A percentile compares a stretch with the other conserved stretches of the same genome.
These are phyloP conservation scores for Scaptomyza reducta DNA, from an alignment of 2,888 invertebrate species.

Conservation along the genomic window DNA sequence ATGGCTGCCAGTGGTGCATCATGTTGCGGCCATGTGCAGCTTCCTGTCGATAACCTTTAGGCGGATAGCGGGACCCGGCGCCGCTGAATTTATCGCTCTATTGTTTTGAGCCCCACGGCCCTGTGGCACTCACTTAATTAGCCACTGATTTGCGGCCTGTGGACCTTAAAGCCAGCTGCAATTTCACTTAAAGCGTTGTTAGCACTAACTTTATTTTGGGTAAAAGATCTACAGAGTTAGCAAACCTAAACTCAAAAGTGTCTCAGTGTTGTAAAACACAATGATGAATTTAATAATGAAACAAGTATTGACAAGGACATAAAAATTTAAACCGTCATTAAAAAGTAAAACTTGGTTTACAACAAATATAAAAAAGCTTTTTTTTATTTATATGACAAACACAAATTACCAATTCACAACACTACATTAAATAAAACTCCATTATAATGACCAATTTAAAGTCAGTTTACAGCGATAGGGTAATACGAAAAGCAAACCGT, in stretches of 20 bases:
- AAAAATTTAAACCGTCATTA: too few relatives aligned
- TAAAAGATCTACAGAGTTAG: background rate
- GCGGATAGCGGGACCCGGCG: conserved; percentile 40
- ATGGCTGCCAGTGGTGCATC: conserved; percentile 33
- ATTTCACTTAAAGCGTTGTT: background rate
- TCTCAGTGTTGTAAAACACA: too few relatives aligned
- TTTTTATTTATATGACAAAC: background rate
- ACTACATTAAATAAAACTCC: background rate
- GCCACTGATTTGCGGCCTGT: conserved; percentile 10
- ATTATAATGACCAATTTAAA: background rate
- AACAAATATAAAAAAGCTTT: too few relatives aligned
- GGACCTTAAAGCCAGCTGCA: conserved; percentile 1
- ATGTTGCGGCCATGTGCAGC: conserved; percentile 66
- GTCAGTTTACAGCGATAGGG: background rate
- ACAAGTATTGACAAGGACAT: too few relatives aligned
- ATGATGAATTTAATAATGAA: too few relatives aligned
- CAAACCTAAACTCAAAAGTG: too few relatives aligned
- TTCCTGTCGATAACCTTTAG: conserved; percentile 71
- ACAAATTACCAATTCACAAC: background rate
- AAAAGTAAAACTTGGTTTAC: too few relatives aligned
- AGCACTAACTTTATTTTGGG: background rate
- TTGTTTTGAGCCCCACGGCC: conserved; percentile 42
- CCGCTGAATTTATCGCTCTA: conserved; percentile 58
- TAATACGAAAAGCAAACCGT: background rate
- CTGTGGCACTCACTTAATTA: conserved; percentile 50